Conservation (phyloP, 2,797 vertebrate genomes). For the Loris lydekkerianus region DNA sequence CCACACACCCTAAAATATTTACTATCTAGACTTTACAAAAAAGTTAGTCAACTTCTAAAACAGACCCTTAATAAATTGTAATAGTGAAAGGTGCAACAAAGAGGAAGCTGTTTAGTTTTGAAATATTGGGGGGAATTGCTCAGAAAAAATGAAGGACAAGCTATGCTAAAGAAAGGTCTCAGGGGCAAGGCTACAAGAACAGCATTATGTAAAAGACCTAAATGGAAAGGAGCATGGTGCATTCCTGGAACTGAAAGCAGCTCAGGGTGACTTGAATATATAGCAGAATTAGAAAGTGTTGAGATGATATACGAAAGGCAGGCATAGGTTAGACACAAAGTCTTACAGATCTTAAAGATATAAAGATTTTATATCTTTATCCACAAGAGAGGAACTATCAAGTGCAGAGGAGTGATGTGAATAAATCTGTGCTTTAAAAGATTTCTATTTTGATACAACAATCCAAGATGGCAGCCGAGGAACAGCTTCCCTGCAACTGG, state of each 20-base stretch:
- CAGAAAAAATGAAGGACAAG: neutral
- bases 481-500: too few relatives aligned
- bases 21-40: neutral
- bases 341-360: neutral
- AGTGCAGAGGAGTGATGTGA: neutral
- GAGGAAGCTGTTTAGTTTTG: neutral
- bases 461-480: too few relatives aligned
- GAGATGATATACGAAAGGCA: neutral
- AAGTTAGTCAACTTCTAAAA: neutral
- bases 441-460: neutral
- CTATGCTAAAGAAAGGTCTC: neutral
- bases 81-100: neutral
- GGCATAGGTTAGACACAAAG: neutral
- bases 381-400: conserved; percentile 5
- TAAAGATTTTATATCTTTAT: conserved; percentile 38
- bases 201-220: neutral
- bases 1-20: conserved; percentile 29
- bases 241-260: neutral
- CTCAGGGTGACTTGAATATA: neutral
- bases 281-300: neutral
- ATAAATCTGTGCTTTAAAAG: neutral
- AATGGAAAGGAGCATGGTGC: neutral
- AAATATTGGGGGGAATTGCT: neutral
- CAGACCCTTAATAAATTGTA: neutral
- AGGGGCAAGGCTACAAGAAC: neutral